Base-by-base conservation (phyloP, 2,888 invertebrate genomes). In the Villa cingulata region DNA sequence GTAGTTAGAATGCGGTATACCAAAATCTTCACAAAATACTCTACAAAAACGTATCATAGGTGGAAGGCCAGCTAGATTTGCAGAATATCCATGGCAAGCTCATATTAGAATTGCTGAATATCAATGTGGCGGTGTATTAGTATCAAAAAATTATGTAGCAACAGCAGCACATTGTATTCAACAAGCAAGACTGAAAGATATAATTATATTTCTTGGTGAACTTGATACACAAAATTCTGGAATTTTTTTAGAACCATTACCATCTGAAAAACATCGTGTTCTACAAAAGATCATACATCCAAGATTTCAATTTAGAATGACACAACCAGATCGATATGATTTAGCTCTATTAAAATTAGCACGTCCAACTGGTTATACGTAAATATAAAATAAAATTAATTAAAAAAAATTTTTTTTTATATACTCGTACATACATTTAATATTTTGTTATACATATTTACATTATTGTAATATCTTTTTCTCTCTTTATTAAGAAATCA, bases 161-260 rank as follows among this genome's bases (percentile, higher is more conserved):
- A 87, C 86, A 0, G 86, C 86, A 0, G 88, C 86, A 0, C 88
- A 88, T 62, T 88, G 87, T 63, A 83, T 87, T 46, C 81, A 86
- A 37, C 77, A 83, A 43, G 86, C 86, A 0, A 72, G 78, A 15
- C 66, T 84, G 6, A 72, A 77, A 6, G 85, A 87, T 57, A 83
- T 87, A 27, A 73, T 78, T 0, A 83, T 88, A 41, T 86, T 81
- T 72, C 72, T 88, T 37, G 88, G 88, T 0, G 87, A 87, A 20
- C 69, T 85, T 50, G 87, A 88, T 63, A 87, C 87, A 15, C 80
- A 80, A 61, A 77, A 81, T 61, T 75, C 79, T 10, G 80, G 79
- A 3, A 65, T 70, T 45, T 74, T 78, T 50, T 63, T 72, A 44
- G 80, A 81, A 56, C 75, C 78, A 3, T 68, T 77, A 41, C 79